Base-by-base conservation (phyloP, 2,113 vertebrate species). In the Oryzias javanicus region DNA sequence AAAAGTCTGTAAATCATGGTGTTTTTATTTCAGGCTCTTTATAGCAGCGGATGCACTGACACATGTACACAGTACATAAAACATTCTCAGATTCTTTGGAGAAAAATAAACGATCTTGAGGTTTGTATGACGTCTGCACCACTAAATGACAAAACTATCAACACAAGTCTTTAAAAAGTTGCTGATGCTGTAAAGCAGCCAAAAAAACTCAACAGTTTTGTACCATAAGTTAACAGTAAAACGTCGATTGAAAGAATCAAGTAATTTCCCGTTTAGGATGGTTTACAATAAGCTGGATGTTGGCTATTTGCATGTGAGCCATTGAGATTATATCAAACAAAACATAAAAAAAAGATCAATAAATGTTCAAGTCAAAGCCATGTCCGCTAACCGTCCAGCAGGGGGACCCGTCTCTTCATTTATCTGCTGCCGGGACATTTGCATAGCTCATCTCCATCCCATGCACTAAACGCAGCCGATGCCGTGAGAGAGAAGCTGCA, bases 341-440 rank as follows among this genome's bases (percentile, higher is more conserved):
- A 10, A 12, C 35, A 12, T 10, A 35, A 35, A 35, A 35, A 2
- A 3, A 8, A 12, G 35, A 35, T 35, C 35, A 35, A 58, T 24
- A 15, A 14, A 42, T 4, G 15, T 60, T 63, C 53, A 67, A 53
- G 22, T 27, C 48, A 22, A 67, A 67, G 20, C n/a, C 25, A 42
- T 25, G n/a, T 42, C 63, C 19, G 46, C 18, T 22, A 19, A 60
- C 14, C 4, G 42, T 60, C 87, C 86, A 86, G 75, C 69, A 84
- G 84, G 48, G 79, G 82, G 86, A 63, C 17, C 74, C 68, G 62
- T 69, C 58, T 20, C 61, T 50, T 52, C 68, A 74, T 29, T 42
- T 40, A 56, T 64, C 60, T 52, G 61, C 72, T 74, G 75, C 78
- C 74, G 51, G 72, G 71, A 82, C 69, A 42, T 79, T 85, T 86